Percentiles rank a stretch among this genome's conserved stretches.
These are phyloP conservation scores for Lerista edwardsae DNA, from an alignment of 2,797 vertebrate species.

Conservation along the genomic window DNA sequence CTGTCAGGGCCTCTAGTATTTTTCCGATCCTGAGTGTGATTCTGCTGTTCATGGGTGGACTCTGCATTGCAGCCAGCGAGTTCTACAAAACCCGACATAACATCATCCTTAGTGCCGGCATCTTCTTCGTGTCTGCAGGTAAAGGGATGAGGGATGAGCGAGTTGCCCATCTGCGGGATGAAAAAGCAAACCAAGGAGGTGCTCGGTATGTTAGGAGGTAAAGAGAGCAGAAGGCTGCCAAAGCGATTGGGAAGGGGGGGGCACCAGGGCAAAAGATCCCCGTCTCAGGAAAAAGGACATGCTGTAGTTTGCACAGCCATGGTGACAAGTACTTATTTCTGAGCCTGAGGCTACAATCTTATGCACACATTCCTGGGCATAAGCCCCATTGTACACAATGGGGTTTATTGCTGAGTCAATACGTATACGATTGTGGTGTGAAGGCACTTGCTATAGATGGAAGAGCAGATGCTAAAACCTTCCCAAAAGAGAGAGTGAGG, in stretches of 20 bases:
- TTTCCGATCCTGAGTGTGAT: constrained; percentile 99
- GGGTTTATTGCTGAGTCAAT: neutral
- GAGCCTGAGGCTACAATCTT: too few relatives aligned
- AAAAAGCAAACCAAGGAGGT: neutral
- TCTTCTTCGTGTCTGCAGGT: constrained; percentile 99
- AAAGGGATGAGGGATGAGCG: constrained; percentile 43
- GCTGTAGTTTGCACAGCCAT: neutral
- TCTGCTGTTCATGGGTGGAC: constrained; percentile 98
- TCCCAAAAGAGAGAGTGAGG: neutral
- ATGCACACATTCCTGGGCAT: too few relatives aligned
- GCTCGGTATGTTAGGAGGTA: neutral
- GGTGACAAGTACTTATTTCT: neutral
- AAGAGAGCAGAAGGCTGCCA: neutral
- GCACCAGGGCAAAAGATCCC: neutral
- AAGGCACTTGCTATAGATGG: neutral
- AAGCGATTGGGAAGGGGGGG: neutral
- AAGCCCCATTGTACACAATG: too few relatives aligned
- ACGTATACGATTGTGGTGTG: too few relatives aligned
- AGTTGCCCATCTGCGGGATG: neutral
- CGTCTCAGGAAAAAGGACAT: neutral
- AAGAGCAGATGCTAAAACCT: neutral
- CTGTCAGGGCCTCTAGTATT: constrained; percentile 96
- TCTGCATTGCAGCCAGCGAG: constrained; percentile 98
- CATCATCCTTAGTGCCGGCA: constrained; percentile 98
- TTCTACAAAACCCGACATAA: constrained; percentile 99